Base-by-base conservation (phyloP, 2,888 invertebrate genomes). In the Himalopsyche anomala region DNA sequence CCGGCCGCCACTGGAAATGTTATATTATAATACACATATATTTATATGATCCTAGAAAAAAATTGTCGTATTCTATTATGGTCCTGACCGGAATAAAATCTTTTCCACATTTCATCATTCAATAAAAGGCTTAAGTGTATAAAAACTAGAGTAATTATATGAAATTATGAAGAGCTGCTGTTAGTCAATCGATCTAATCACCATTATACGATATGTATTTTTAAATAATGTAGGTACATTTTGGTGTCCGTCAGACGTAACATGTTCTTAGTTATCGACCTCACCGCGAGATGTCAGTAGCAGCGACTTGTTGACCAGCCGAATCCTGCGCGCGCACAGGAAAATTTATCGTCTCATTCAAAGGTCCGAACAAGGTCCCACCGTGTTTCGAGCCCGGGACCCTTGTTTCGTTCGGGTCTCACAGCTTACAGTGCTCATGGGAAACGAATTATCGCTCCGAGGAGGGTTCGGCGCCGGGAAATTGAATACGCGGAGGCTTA, bases 281-380 rank as follows among this genome's bases (percentile, higher is more conserved):
- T 55, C 80, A 42, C 51, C 85, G 85, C 85, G 79, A 80, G 85
- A 82, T 82, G 85, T 82, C 85, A 80, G 85, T 85, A 81, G 81
- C 74, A 36, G 28, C 74, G 74, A 74, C 38, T 74, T 74, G 74
- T 74, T 74, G 74, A 74, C 74, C 74, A 36, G 84, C 84, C 54
- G 42, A 55, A 9, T 56, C 12, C 62, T 40, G 55, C 74, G 79
- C 51, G 82, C 36, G 80, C 45, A 56, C 81, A 69, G 74, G 55
- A 36, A 74, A 82, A 87, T 87, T 87, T 87, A 87, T 87, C 79
- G 87, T 82, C 86, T 87, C 87, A 87, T 87, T 87, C 86, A 87
- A 85, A 84, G 87, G 85, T 62, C 80, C 84, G 40, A 82, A 87
- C 87, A 87, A 51, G 86, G 82, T 55, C 62, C 83, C 74, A 45